Evolutionary conservation across 2,888 invertebrate species (phyloP).

Genomic region (Nematopogon swammerdamellus): DNA sequence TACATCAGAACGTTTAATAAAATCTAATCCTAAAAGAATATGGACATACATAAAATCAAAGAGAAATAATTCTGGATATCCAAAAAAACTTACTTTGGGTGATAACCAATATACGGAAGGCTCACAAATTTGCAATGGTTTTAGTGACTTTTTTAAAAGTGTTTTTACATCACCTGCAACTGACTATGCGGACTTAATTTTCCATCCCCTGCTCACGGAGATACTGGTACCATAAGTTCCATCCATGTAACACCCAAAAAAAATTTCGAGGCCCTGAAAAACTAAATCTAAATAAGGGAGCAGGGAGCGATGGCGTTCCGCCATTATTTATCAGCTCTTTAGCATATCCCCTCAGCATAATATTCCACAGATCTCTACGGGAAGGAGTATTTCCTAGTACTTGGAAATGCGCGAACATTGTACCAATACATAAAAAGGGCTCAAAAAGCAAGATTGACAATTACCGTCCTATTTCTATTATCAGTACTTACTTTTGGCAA

Average conservation of each 20-base stretch:
- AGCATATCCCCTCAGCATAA: not conserved
- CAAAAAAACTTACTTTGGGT: not conserved
- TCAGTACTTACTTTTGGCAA: slow-evolving; percentile 1
- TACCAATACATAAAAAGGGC: too few species aligned
- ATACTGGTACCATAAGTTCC: not conserved
- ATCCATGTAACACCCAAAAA: not conserved
- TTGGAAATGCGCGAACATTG: slow-evolving; percentile 2
- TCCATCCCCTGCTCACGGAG: not conserved
- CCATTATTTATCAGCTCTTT: slow-evolving; percentile 1
- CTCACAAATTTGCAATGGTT: not conserved
- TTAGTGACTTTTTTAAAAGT: not conserved
- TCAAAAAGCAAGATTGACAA: too few species aligned
- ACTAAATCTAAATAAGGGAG: not conserved
- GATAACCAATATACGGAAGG: not conserved
- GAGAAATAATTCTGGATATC: not conserved
- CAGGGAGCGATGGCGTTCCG: slow-evolving; percentile 1
- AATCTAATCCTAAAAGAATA: not conserved
- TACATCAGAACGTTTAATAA: not conserved
- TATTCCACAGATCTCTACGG: not conserved
- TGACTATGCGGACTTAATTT: not conserved
- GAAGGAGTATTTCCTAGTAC: not conserved
- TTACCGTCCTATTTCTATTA: too few species aligned
- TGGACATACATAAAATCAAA: not conserved
- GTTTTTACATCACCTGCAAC: not conserved
- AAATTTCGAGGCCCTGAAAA: not conserved